Evolutionary conservation across 2,113 vertebrate species (phyloP).

Genomic region (Phyllostomus discolor): DNA sequence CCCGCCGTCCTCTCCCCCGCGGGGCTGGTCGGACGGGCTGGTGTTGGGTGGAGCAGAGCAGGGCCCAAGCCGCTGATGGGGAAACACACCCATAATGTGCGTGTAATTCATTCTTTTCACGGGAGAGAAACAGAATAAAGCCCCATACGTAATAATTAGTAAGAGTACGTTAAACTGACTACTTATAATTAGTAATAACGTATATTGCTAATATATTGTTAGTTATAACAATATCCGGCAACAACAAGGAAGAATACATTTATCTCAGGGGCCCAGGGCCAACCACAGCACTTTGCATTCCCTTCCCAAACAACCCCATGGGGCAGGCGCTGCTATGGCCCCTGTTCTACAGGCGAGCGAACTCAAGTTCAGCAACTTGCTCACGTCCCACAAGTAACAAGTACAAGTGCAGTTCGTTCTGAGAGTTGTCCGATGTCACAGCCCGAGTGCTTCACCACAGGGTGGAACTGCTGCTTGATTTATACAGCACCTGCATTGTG

Average conservation of each 20-base stretch:
- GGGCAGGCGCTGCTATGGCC: neutral
- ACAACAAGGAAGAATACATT: neutral
- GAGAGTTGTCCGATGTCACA: neutral
- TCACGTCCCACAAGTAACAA: neutral
- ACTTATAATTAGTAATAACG: neutral
- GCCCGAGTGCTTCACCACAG: neutral
- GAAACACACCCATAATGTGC: fast-evolving
- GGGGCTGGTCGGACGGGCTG: neutral
- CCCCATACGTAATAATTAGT: neutral
- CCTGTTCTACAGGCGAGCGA: neutral
- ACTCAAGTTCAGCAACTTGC: neutral
- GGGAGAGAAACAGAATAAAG: neutral
- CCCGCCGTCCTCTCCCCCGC: no score
- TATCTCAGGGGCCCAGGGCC: neutral
- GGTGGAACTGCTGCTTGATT: neutral
- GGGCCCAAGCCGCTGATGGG: neutral
- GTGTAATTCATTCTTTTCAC: neutral
- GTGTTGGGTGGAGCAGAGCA: neutral
- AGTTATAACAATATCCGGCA: neutral
- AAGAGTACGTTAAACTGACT: neutral
- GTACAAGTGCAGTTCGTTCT: no score
- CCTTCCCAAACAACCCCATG: neutral
- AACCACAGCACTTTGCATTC: neutral
- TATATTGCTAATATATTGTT: neutral
- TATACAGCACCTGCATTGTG: neutral